phyloP scores from a whole-genome alignment of 37 sponge, comb jelly and placozoan species.

The Tethya wilhelma region DNA sequence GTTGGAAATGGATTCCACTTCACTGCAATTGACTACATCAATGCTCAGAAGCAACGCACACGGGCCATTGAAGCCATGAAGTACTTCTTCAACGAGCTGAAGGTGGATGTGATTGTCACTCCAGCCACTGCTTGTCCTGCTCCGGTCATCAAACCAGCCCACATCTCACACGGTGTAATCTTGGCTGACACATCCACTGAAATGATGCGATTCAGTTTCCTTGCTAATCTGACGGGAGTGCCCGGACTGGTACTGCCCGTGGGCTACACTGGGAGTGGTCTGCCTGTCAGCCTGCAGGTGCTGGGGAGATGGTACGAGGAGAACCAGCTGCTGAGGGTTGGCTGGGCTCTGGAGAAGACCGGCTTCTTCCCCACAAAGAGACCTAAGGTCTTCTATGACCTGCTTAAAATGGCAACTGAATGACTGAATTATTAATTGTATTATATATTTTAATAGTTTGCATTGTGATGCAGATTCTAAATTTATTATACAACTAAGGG shows the following conservation, averaged over 20 bases:
- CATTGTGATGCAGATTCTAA: too few species aligned
- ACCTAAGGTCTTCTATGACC: conserved; percentile 59
- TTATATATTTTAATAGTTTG: too few species aligned
- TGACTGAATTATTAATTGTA: too few species aligned
- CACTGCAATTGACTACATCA: conserved; percentile 56
- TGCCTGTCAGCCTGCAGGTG: conserved; percentile 87
- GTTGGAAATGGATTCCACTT: background rate
- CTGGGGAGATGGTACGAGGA: conserved; percentile 91
- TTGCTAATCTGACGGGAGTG: conserved; percentile 74
- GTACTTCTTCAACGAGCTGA: conserved; percentile 48
- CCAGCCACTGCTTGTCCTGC: conserved; percentile 63
- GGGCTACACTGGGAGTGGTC: conserved; percentile 58
- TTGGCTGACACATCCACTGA: conserved; percentile 25
- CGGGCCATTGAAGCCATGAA: conserved; percentile 55
- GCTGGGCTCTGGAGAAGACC: conserved; percentile 70
- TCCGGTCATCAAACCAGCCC: conserved; percentile 43
- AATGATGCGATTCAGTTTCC: conserved; percentile 55
- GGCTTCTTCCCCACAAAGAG: conserved; percentile 14
- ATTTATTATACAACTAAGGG: too few species aligned
- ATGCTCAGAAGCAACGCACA: conserved; percentile 78
- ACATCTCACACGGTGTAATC: conserved; percentile 27
- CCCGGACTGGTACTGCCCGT: conserved; percentile 77
- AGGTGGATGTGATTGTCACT: conserved; percentile 65
- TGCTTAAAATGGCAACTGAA: too few species aligned
- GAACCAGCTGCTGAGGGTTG: conserved; percentile 70